Percentiles rank a stretch among this genome's conserved stretches.
phyloP scores from a whole-genome alignment of 2,888 invertebrate genomes.

The Amorpha juglandis region DNA sequence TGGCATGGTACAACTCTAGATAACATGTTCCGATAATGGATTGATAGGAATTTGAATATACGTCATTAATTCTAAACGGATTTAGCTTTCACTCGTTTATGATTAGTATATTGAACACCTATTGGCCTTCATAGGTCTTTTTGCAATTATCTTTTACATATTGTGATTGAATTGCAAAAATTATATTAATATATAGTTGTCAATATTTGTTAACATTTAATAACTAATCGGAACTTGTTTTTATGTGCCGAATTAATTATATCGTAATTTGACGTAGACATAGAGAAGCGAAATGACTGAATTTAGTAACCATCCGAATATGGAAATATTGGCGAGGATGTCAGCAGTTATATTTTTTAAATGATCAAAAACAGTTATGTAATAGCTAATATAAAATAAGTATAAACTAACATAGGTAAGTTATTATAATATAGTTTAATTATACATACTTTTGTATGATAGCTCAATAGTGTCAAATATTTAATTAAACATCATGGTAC shows the following conservation, averaged over 20 bases:
- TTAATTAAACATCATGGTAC: neutral
- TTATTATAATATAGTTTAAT: too few species aligned
- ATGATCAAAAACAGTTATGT: neutral
- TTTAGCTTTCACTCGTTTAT: neutral
- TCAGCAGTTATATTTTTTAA: neutral
- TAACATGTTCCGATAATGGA: slow-evolving; percentile 39
- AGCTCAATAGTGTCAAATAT: neutral
- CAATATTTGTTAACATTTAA: neutral
- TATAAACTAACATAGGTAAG: neutral
- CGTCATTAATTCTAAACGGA: slow-evolving; percentile 1
- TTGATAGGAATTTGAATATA: slow-evolving; percentile 38
- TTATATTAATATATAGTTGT: too few species aligned
- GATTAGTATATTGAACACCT: neutral
- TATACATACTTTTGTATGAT: neutral
- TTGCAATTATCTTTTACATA: too few species aligned
- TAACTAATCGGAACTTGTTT: neutral
- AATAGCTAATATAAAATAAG: neutral
- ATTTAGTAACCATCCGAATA: slow-evolving; percentile 3
- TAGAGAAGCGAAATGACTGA: neutral
- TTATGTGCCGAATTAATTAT: neutral
- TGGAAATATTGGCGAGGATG: neutral
- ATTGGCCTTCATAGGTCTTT: neutral
- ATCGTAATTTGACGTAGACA: slow-evolving; percentile 1
- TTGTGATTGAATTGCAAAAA: neutral
- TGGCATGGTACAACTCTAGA: slow-evolving; percentile 39